Conservation (phyloP, 2,797 vertebrate species). For the Amniataba percoides region DNA sequence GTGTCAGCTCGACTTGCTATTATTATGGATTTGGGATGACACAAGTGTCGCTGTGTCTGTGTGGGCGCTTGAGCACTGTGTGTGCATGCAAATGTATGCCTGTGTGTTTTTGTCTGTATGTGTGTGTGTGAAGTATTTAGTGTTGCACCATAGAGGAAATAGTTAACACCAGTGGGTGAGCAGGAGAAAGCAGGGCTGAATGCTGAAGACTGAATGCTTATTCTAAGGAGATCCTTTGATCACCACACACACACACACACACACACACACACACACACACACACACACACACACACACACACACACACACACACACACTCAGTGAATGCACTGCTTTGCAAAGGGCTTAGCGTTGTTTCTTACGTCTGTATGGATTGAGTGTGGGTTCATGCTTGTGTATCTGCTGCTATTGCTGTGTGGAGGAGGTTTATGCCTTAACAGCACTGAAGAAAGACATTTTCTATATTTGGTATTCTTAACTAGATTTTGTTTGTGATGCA, state of each 20-base stretch:
- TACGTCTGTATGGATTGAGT: conserved; percentile 6
- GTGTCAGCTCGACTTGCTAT: background rate
- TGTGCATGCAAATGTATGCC: background rate
- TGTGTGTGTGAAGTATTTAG: background rate
- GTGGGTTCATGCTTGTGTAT: conserved; percentile 13
- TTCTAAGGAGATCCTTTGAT: conserved; percentile 50
- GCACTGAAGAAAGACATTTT: background rate
- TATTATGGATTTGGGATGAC: conserved; percentile 13
- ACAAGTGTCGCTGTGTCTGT: background rate
- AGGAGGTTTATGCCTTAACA: conserved; percentile 38
- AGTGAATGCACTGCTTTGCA: conserved; percentile 23
- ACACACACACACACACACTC: background rate
- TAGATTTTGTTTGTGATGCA: background rate
- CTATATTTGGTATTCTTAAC: background rate
- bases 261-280: conserved; percentile 7
- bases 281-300: too few relatives aligned
- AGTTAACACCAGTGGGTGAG: conserved; percentile 16
- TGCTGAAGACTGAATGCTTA: conserved; percentile 6
- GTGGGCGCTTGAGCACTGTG: background rate
- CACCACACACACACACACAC: background rate
- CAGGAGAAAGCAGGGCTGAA: conserved; percentile 20
- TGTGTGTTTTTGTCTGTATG: background rate
- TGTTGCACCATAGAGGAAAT: conserved; percentile 14
- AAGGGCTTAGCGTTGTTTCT: conserved; percentile 37
- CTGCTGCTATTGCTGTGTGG: conserved; percentile 42